These are phyloP conservation scores for Brachionus koreanus DNA, from an alignment of 1,140 invertebrate genomes.

Conservation along the genomic window DNA sequence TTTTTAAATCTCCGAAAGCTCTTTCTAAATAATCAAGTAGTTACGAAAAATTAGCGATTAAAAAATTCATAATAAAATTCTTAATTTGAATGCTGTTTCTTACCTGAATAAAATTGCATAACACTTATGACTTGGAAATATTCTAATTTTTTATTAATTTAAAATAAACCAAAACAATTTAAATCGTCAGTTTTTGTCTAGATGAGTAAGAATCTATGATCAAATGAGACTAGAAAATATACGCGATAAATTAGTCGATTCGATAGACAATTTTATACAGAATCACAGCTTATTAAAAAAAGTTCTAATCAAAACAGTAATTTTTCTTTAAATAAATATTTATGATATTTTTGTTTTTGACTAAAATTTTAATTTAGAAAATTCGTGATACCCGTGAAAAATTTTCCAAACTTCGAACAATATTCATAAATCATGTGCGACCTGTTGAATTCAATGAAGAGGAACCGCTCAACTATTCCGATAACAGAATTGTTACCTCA, in stretches of 20 bases:
- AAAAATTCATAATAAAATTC: not conserved
- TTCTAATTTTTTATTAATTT: no score
- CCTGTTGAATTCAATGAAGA: not conserved
- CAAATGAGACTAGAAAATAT: not conserved
- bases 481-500: constrained; percentile 36
- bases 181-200: not conserved
- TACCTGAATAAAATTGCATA: not conserved
- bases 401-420: not conserved
- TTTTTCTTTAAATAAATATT: not conserved
- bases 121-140: no score
- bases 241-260: not conserved
- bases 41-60: not conserved
- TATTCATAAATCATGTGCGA: constrained; percentile 7
- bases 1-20: not conserved
- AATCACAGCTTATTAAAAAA: not conserved
- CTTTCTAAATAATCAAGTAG: not conserved
- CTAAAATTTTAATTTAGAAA: not conserved
- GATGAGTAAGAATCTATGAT: not conserved
- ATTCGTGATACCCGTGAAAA: constrained; percentile 27
- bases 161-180: no score
- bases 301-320: not conserved
- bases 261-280: not conserved
- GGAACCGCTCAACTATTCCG: not conserved
- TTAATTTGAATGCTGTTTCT: not conserved
- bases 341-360: not conserved